phyloP scores from a whole-genome alignment of 1,140 invertebrate genomes.

The Diplogasteroides magnus region DNA sequence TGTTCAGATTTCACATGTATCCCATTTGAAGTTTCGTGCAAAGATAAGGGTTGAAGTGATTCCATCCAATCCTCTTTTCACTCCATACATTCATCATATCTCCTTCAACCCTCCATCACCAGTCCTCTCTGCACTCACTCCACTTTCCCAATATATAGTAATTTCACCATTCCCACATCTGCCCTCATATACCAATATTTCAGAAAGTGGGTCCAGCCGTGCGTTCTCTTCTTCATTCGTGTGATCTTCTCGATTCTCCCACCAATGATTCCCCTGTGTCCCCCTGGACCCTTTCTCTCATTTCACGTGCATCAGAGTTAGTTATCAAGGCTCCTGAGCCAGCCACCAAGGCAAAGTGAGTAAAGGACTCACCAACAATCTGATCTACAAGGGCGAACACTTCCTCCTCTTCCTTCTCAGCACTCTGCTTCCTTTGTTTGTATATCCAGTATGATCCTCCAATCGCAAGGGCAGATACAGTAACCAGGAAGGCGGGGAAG shows the following conservation, averaged over 20 bases:
- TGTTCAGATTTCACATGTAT: neutral
- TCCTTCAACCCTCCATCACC: neutral
- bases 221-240: too few relatives aligned
- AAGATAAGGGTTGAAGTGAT: neutral
- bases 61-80: neutral
- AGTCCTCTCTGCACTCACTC: neutral
- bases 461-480: neutral
- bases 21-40: too few relatives aligned
- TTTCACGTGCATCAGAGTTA: too few relatives aligned
- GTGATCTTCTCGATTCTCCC: too few relatives aligned
- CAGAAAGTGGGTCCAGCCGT: too few relatives aligned
- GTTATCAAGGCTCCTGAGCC: too few relatives aligned
- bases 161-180: neutral
- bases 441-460: neutral
- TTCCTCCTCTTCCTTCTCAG: neutral
- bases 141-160: neutral
- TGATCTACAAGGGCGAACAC: neutral
- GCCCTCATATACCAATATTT: neutral
- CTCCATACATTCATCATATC: neutral
- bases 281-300: too few relatives aligned
- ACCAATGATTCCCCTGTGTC: too few relatives aligned
- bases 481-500: constrained; percentile 4
- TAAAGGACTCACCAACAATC: neutral
- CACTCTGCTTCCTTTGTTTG: neutral
- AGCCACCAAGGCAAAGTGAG: too few relatives aligned